Conservation (phyloP, 2,797 vertebrate species). For the Acanthiza pusilla region DNA sequence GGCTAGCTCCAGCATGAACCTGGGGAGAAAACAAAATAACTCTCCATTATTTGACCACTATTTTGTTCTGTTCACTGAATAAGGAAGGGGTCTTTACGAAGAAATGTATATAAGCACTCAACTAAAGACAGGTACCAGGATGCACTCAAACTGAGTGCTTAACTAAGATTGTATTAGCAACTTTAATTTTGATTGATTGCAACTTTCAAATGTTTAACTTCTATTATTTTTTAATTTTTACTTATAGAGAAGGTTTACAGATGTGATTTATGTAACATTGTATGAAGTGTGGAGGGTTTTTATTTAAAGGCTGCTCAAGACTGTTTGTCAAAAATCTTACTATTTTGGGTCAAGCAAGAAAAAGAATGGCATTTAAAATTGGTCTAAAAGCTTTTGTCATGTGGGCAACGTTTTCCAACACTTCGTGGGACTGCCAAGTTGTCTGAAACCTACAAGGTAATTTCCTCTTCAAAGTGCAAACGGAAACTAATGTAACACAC, state of each 20-base stretch:
- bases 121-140: not conserved
- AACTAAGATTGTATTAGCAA: not conserved
- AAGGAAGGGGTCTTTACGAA: not conserved
- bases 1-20: not conserved
- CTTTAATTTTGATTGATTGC: not conserved
- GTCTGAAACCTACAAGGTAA: not conserved
- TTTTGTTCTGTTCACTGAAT: not conserved
- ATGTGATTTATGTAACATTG: not conserved
- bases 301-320: not conserved
- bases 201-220: not conserved
- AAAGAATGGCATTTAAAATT: not conserved
- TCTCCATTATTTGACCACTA: not conserved
- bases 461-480: conserved; percentile 21
- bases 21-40: not conserved
- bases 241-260: not conserved
- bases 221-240: not conserved
- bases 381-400: not conserved
- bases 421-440: not conserved
- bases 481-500: not conserved
- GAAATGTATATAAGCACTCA: not conserved
- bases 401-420: not conserved
- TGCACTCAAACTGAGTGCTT: not conserved
- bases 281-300: not conserved
- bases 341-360: not conserved
- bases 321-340: not conserved